Conservation (phyloP, 2,888 invertebrate genomes). For the Leptarthrus brevirostris region DNA sequence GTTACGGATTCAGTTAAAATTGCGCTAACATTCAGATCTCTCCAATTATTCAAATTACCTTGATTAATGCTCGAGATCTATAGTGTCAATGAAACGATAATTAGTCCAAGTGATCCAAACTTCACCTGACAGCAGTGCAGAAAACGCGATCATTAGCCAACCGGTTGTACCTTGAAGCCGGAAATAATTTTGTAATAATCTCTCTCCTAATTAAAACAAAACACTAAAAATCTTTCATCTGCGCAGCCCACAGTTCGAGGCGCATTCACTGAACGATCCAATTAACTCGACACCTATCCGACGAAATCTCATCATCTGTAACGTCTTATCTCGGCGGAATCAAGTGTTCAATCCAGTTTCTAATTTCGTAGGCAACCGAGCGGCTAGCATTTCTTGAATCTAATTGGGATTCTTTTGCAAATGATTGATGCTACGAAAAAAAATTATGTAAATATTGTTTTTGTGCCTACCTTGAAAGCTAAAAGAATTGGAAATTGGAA, state of each 20-base stretch:
- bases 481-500: neutral
- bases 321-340: slow-evolving; percentile 30
- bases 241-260: neutral
- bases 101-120: no score
- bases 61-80: no score
- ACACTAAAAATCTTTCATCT: neutral
- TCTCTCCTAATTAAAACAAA: slow-evolving; percentile 13
- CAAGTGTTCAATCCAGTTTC: slow-evolving; percentile 34
- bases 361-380: slow-evolving; percentile 18
- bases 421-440: slow-evolving; percentile 40
- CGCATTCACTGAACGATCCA: slow-evolving; percentile 27
- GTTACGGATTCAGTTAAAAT: no score
- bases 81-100: no score
- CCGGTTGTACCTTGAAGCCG: neutral
- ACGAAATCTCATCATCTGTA: slow-evolving; percentile 21
- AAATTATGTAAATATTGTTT: slow-evolving; percentile 42
- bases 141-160: neutral
- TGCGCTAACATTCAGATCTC: no score
- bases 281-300: slow-evolving; percentile 46
- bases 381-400: neutral
- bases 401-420: slow-evolving; percentile 31
- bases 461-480: neutral
- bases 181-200: slow-evolving; percentile 30
- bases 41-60: no score
- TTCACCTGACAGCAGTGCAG: neutral